Evolutionary conservation across 1,140 invertebrate species (phyloP).

Genomic region (Sinonovacula constricta): DNA sequence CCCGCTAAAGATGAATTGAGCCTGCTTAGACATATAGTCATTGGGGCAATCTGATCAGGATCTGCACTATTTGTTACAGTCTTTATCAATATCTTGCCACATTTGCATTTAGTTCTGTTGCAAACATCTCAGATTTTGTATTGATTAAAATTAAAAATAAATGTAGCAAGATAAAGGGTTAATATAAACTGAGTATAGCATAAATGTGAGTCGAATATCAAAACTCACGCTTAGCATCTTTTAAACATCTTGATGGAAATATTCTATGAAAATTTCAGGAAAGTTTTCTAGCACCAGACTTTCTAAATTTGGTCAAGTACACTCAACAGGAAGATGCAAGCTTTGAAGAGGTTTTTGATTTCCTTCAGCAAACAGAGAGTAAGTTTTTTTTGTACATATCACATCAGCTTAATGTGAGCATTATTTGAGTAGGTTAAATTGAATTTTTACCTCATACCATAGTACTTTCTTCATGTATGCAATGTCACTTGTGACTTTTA

Average conservation of each 20-base stretch:
- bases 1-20: no score
- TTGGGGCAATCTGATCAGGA: no score
- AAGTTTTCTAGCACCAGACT: conserved; percentile 56
- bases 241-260: not conserved
- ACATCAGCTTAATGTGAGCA: not conserved
- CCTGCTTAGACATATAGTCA: no score
- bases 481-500: not conserved
- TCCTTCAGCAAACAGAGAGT: conserved; percentile 47
- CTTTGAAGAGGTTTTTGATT: conserved; percentile 45
- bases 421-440: not conserved
- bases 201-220: not conserved
- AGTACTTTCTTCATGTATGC: no score
- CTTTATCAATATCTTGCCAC: no score
- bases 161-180: not conserved
- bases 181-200: not conserved
- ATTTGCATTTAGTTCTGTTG: no score
- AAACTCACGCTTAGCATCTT: not conserved
- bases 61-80: no score
- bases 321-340: conserved; percentile 50
- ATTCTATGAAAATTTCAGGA: conserved; percentile 49
- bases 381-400: conserved; percentile 3
- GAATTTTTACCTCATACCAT: no score
- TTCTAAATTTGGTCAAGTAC: conserved; percentile 57
- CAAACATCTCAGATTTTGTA: not conserved
- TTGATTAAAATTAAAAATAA: not conserved